A percentile compares a stretch with the other conserved stretches of the same genome.
phyloP scores from a whole-genome alignment of 2,797 vertebrate species.

The Sebastes oblongus region DNA sequence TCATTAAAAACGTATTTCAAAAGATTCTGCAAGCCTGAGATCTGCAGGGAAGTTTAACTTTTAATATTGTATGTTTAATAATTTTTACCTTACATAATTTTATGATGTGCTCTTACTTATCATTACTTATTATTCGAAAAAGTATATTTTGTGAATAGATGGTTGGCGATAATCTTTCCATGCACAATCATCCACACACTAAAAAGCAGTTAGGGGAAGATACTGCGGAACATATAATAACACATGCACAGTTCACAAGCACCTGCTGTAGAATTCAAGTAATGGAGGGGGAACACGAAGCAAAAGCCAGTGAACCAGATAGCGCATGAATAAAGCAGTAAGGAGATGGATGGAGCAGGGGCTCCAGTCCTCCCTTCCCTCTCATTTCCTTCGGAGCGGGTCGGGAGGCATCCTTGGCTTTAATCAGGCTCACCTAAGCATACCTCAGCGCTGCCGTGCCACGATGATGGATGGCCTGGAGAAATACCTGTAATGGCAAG shows the following conservation, averaged over 20 bases:
- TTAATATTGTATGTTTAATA: neutral
- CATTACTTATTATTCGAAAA: conserved; percentile 19
- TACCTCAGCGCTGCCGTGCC: conserved; percentile 47
- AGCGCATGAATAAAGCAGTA: conserved; percentile 74
- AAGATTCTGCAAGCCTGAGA: neutral
- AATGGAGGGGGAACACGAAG: conserved; percentile 64
- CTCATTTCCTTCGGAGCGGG: conserved; percentile 50
- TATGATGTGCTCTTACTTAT: neutral
- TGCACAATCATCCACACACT: conserved; percentile 41
- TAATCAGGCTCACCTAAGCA: conserved; percentile 56
- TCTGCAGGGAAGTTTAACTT: neutral
- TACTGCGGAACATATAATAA: conserved; percentile 56
- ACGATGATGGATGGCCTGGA: conserved; percentile 67
- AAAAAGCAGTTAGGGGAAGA: conserved; percentile 26
- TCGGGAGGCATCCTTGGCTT: conserved; percentile 57
- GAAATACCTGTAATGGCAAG: conserved; percentile 65
- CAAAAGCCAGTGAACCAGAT: conserved; percentile 66
- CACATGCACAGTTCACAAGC: conserved; percentile 55
- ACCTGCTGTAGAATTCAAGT: conserved; percentile 65
- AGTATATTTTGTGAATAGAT: conserved; percentile 12
- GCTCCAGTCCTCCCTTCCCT: conserved; percentile 22
- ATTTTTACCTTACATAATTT: neutral
- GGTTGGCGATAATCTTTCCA: conserved; percentile 21
- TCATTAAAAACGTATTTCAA: neutral
- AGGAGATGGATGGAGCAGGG: conserved; percentile 70